A percentile compares a stretch with the other conserved stretches of the same genome.
Conservation (phyloP, 2,113 vertebrate genomes). For the Myodes glareolus region DNA sequence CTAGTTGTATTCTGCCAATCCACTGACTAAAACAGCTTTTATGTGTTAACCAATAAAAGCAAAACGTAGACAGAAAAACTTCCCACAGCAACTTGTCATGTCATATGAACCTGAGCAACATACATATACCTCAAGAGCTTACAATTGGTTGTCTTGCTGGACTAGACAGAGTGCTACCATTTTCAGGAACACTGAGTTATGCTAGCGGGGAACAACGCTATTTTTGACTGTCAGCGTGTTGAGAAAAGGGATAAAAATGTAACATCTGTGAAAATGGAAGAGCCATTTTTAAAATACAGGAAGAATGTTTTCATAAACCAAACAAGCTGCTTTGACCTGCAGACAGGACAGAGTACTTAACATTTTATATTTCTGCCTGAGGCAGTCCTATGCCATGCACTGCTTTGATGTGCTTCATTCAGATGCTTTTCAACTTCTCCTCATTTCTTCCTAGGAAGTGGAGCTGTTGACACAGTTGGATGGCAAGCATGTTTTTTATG, state of each 20-base stretch:
- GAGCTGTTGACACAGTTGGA: slow-evolving; percentile 26
- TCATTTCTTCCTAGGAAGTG: slow-evolving; percentile 43
- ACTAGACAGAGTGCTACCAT: slow-evolving; percentile 46
- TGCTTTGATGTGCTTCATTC: not conserved
- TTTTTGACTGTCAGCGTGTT: slow-evolving; percentile 56
- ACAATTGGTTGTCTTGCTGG: slow-evolving; percentile 65
- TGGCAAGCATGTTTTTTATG: slow-evolving; percentile 51
- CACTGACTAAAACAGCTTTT: too few species aligned
- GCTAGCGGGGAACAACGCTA: not conserved
- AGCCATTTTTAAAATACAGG: slow-evolving; percentile 17
- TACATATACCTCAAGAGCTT: slow-evolving; percentile 11
- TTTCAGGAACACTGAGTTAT: slow-evolving; percentile 49
- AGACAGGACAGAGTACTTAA: not conserved
- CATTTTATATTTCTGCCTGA: not conserved
- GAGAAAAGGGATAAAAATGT: slow-evolving; percentile 23
- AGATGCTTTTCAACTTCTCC: slow-evolving; percentile 30
- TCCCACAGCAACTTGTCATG: slow-evolving; percentile 32
- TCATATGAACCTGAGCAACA: slow-evolving; percentile 43
- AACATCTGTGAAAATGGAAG: slow-evolving; percentile 14
- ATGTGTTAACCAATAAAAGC: too few species aligned
- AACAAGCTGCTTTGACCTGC: not conserved
- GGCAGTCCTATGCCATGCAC: not conserved
- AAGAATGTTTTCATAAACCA: not conserved
- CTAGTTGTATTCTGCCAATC: too few species aligned
- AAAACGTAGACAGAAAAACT: too few species aligned